Percentiles rank a stretch among this genome's conserved stretches.
phyloP scores from a whole-genome alignment of 2,113 vertebrate genomes.

The Albula glossodonta region DNA sequence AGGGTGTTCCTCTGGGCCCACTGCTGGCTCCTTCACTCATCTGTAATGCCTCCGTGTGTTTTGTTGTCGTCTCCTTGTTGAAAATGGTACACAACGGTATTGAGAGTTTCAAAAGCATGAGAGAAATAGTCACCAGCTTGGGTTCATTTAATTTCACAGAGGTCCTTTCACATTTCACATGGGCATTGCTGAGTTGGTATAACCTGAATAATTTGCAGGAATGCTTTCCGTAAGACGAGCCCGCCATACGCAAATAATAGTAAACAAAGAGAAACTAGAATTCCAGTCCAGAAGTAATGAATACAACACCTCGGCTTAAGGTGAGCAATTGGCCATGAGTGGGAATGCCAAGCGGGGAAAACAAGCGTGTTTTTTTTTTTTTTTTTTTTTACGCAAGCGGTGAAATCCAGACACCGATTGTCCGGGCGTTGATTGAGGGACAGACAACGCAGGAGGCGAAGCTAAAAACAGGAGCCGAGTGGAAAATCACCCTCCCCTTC shows the following conservation, averaged over 20 bases:
- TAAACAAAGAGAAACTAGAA: neutral
- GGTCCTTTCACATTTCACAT: neutral
- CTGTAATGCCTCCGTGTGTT: neutral
- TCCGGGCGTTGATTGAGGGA: neutral
- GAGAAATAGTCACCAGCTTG: neutral
- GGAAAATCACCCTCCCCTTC: neutral
- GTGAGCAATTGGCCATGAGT: neutral
- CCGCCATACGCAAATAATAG: neutral
- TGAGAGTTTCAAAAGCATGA: neutral
- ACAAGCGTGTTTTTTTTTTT: neutral
- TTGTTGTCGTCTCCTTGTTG: neutral
- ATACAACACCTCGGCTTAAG: neutral
- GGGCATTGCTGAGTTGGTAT: neutral
- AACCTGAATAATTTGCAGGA: neutral
- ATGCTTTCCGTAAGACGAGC: neutral
- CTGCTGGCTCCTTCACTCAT: neutral
- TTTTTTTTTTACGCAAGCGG: no score
- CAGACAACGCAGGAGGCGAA: neutral
- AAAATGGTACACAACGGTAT: neutral
- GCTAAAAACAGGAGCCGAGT: neutral
- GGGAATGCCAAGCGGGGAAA: neutral
- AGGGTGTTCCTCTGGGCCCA: conserved; percentile 28
- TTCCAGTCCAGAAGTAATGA: neutral
- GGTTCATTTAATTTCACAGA: neutral
- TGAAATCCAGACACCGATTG: neutral